Conservation (phyloP, 2,113 vertebrate genomes). For the Charina bottae region DNA sequence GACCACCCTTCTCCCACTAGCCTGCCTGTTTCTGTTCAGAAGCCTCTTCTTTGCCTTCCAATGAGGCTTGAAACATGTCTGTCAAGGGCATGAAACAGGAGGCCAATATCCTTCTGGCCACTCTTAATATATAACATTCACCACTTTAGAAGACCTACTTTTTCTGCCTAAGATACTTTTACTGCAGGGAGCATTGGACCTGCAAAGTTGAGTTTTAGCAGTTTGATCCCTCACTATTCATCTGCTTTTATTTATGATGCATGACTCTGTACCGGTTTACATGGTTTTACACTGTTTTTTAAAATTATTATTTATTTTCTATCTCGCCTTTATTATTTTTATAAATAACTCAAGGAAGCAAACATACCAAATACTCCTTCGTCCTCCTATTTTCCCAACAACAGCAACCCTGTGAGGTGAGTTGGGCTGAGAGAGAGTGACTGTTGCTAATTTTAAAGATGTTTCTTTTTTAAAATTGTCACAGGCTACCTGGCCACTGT, state of each 20-base stretch:
- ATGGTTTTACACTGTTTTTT: neutral
- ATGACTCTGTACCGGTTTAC: neutral
- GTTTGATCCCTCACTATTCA: neutral
- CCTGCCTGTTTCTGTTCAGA: neutral
- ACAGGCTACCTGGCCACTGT: neutral
- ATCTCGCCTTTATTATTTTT: too few species aligned
- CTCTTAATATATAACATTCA: neutral
- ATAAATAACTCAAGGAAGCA: too few species aligned
- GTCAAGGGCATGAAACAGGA: neutral
- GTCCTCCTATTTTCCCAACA: too few species aligned
- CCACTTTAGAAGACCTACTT: neutral
- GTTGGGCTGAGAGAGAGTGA: too few species aligned
- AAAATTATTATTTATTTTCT: too few species aligned
- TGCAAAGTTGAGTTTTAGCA: neutral
- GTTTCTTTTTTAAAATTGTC: neutral
- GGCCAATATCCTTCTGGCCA: neutral
- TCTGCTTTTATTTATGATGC: neutral
- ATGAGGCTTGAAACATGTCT: neutral
- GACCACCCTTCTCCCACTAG: neutral
- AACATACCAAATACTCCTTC: too few species aligned
- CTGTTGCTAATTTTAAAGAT: neutral
- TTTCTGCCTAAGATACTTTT: neutral
- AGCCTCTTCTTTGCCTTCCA: neutral
- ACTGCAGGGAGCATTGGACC: neutral
- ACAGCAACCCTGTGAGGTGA: too few species aligned